Conservation (phyloP, 2,797 vertebrate species). For the Mergus octosetaceus region DNA sequence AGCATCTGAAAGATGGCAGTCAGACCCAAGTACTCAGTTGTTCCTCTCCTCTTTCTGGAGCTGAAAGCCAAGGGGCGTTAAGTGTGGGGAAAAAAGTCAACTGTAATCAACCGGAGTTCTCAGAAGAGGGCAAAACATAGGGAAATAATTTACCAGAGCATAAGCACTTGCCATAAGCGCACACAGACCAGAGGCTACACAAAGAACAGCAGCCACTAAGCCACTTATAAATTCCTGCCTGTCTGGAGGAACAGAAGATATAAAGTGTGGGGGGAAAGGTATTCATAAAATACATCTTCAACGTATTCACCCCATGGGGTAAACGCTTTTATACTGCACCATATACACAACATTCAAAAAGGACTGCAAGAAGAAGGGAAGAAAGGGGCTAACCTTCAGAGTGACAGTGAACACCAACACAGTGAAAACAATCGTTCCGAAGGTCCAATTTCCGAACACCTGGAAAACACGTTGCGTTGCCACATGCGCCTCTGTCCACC, state of each 20-base stretch:
- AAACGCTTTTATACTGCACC: background rate
- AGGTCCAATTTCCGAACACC: constrained; percentile 98
- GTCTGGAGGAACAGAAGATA: background rate
- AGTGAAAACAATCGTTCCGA: constrained; percentile 95
- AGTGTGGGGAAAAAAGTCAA: accelerated
- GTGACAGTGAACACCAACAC: constrained; percentile 98
- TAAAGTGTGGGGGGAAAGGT: background rate
- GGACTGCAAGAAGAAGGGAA: background rate
- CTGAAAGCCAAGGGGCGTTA: background rate
- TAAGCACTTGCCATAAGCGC: background rate
- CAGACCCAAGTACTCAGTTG: background rate
- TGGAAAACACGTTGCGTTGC: constrained; percentile 73
- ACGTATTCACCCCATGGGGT: accelerated
- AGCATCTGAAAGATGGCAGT: background rate
- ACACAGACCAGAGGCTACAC: background rate
- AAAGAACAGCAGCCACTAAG: background rate
- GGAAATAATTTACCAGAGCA: background rate
- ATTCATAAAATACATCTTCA: accelerated
- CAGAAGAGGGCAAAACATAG: background rate
- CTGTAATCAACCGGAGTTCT: background rate
- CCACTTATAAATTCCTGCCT: background rate
- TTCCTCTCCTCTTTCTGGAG: background rate
- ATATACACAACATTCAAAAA: background rate
- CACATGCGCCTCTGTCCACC: background rate
- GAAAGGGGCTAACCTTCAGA: constrained; percentile 86